phyloP scores from a whole-genome alignment of 2,113 vertebrate species.

The Uria lomvia region DNA sequence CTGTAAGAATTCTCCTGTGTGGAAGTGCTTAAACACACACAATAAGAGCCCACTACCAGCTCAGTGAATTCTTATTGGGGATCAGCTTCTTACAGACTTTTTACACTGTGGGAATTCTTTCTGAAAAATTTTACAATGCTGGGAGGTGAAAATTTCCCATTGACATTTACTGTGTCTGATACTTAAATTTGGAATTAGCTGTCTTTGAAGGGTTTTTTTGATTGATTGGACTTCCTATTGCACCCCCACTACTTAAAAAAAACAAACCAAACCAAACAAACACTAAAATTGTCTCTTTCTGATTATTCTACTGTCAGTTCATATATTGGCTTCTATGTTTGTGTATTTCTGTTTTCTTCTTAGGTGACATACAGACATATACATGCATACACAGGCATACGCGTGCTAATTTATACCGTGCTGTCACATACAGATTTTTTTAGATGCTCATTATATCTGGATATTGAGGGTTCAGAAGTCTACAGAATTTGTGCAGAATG shows the following conservation, averaged over 20 bases:
- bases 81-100: slow-evolving; percentile 9
- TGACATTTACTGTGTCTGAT: not conserved
- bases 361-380: not conserved
- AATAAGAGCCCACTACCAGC: slow-evolving; percentile 4
- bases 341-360: not conserved
- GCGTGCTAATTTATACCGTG: not conserved
- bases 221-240: not conserved
- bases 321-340: not conserved
- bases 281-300: not conserved
- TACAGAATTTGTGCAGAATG: not conserved
- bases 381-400: not conserved
- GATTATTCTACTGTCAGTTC: not conserved
- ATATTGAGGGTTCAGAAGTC: not conserved
- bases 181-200: not conserved
- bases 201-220: not conserved
- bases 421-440: not conserved
- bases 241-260: not conserved
- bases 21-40: slow-evolving; percentile 33
- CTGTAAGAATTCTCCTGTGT: slow-evolving; percentile 35
- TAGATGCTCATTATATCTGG: not conserved
- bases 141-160: not conserved
- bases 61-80: slow-evolving; percentile 22
- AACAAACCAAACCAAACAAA: not conserved
- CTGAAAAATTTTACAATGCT: not conserved
- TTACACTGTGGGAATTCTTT: slow-evolving; percentile 31